Base-by-base conservation (phyloP, 2,797 vertebrate genomes). In the Takifugu ocellatus region DNA sequence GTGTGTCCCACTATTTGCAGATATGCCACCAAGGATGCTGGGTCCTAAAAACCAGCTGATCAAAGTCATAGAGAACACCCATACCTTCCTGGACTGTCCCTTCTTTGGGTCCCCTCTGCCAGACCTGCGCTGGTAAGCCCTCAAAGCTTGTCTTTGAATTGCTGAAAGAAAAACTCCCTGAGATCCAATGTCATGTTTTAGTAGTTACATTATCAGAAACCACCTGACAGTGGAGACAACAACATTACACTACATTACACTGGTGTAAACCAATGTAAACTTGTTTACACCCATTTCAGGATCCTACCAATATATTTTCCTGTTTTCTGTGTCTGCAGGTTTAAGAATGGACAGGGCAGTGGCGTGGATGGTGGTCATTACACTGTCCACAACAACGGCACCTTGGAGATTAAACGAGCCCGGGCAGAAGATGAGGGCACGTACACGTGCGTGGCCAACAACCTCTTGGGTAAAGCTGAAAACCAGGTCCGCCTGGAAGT, bases 321-420 rank as follows among this genome's bases (percentile, higher is more conserved):
- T 17, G 14, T 25, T 56, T 11, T 49, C 2, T 25, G 2, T 44
- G 54, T 60, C 49, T 82, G 65, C 67, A 99, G 97, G 97, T 99
- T 99, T 91, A 98, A 97, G 90, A 97, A 99, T 0, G 97, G 96
- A 50, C 94, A 95, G 67, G 97, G 97, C 60, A 98, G 96, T 51
- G 95, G 92, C 15, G 86, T 98, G 81, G 94, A 98, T 2, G 96
- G 95, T 0, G 95, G 94, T 6, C 95, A 96, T 56, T 99, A 98
- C 89, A 92, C 90, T 0, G 89, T 90, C 0, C 89, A 98, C 0
- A 86, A 93, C 72, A 99, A 99, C 0, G 97, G 97, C 25, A 95
- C 94, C 7, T 82, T 99, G 79, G 94, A 95, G 82, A 95, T 99
- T 68, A 89, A 75, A 70, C 92, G 89, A 56, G 92, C 93, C 24